These are phyloP conservation scores for Philhelius pedissequus DNA, from an alignment of 2,888 invertebrate species.

Conservation along the genomic window DNA sequence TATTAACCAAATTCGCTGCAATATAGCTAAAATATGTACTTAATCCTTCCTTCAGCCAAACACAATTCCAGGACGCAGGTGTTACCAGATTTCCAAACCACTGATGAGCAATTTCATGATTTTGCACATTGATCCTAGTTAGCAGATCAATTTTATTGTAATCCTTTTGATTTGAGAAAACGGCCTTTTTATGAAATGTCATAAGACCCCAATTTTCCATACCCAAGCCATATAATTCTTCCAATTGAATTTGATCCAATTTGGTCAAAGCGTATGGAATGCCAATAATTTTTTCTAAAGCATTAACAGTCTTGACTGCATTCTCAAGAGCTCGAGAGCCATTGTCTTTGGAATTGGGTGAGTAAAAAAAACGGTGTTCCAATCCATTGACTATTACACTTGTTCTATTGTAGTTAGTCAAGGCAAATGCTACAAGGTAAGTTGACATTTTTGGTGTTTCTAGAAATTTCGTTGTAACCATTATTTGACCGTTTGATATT, in stretches of 20 bases:
- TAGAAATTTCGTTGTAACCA: constrained; percentile 78
- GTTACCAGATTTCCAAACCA: constrained; percentile 90
- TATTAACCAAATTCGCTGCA: constrained; percentile 74
- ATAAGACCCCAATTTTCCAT: constrained; percentile 98
- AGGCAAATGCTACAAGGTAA: constrained; percentile 90
- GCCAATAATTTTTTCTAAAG: constrained; percentile 84
- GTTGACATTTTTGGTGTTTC: constrained; percentile 85
- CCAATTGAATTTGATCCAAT: constrained; percentile 92
- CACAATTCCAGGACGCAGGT: constrained; percentile 85
- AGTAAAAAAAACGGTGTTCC: constrained; percentile 75
- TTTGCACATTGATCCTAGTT: constrained; percentile 79
- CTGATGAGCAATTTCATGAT: constrained; percentile 85
- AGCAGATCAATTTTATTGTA: constrained; percentile 72
- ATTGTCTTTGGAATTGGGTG: constrained; percentile 69
- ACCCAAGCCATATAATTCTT: constrained; percentile 89
- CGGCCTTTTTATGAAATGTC: constrained; percentile 79
- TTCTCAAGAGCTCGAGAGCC: constrained; percentile 73
- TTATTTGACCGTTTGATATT: constrained; percentile 38
- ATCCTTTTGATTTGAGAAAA: constrained; percentile 74
- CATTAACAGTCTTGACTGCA: constrained; percentile 72
- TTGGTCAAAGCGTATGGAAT: constrained; percentile 88
- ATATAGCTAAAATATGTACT: constrained; percentile 79
- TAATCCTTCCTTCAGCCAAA: constrained; percentile 88
- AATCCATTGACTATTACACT: constrained; percentile 76
- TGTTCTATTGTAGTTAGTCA: constrained; percentile 82